phyloP scores from a whole-genome alignment of 2,113 vertebrate species.

The Callorhinus ursinus region DNA sequence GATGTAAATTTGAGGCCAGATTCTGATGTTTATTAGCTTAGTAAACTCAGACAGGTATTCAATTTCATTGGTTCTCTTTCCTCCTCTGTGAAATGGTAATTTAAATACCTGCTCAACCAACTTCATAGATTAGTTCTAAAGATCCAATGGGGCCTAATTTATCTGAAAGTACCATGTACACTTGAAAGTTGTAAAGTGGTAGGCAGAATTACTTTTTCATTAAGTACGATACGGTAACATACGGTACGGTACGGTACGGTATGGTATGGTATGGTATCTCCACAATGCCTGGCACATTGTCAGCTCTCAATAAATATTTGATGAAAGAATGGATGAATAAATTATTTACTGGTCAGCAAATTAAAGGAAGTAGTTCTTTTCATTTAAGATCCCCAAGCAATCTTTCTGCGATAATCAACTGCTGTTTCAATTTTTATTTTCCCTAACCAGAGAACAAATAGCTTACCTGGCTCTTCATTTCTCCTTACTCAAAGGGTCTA shows the following conservation, averaged over 20 bases:
- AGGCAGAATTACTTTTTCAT: neutral
- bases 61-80: neutral
- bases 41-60: neutral
- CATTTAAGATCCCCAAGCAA: neutral
- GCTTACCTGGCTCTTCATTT: neutral
- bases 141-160: neutral
- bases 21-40: neutral
- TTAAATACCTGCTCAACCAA: neutral
- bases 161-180: neutral
- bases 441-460: neutral
- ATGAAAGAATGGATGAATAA: neutral
- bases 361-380: neutral
- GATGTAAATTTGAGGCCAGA: neutral
- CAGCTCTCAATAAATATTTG: neutral
- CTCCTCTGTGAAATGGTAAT: neutral
- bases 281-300: neutral
- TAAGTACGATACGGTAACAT: no score
- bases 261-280: neutral
- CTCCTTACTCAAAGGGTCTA: neutral
- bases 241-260: no score
- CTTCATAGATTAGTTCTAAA: neutral
- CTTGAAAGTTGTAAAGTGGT: neutral
- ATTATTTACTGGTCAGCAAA: conserved; percentile 30
- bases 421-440: conserved; percentile 7
- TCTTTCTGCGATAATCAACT: neutral